Percentiles rank a stretch among this genome's conserved stretches.
phyloP scores from a whole-genome alignment of 2,888 invertebrate species.

The Vesta saturnalis region DNA sequence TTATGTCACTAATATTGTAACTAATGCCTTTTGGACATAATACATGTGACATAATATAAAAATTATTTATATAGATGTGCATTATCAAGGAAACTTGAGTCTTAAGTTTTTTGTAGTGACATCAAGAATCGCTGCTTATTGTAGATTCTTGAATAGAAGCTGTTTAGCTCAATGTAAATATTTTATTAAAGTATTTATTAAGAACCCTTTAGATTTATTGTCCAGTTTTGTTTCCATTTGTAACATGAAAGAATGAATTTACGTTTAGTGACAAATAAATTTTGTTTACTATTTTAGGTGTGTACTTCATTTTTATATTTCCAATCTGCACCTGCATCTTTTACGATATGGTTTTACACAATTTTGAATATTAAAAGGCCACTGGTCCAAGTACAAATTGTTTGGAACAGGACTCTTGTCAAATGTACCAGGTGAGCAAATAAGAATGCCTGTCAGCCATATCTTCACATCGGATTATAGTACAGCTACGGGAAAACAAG shows the following conservation, averaged over 20 bases:
- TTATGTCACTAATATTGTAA: neutral
- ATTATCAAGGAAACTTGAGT: neutral
- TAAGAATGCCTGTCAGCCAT: too few relatives aligned
- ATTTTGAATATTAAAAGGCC: too few relatives aligned
- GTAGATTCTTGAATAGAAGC: neutral
- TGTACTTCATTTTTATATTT: too few relatives aligned
- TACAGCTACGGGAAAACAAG: too few relatives aligned
- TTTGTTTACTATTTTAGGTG: neutral
- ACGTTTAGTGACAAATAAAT: neutral
- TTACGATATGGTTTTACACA: too few relatives aligned
- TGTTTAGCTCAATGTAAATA: constrained; percentile 1
- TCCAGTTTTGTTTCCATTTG: neutral
- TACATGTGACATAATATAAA: neutral
- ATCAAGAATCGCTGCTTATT: neutral
- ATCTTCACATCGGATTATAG: too few relatives aligned
- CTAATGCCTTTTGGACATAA: neutral
- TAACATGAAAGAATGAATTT: neutral
- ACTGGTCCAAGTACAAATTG: too few relatives aligned
- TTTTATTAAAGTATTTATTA: neutral
- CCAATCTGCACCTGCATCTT: too few relatives aligned
- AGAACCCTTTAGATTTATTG: neutral
- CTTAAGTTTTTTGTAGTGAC: constrained; percentile 2
- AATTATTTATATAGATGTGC: too few relatives aligned
- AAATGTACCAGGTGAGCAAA: too few relatives aligned
- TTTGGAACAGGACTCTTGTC: too few relatives aligned